Conservation (phyloP, 2,888 invertebrate genomes). For the Nomada ruficornis region DNA sequence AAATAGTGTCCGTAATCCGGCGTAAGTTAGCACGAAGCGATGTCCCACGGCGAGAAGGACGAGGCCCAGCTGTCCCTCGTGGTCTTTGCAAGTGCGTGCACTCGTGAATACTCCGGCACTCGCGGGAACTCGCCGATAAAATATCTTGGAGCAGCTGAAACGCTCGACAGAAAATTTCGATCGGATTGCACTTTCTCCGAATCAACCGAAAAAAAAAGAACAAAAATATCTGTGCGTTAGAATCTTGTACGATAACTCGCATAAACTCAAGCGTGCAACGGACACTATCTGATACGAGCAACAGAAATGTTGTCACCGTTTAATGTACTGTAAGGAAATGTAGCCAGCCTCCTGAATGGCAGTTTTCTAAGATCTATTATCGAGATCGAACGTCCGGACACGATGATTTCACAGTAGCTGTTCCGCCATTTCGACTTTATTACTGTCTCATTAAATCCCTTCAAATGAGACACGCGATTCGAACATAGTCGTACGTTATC, state of each 20-base stretch:
- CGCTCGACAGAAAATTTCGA: constrained; percentile 36
- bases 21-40: constrained; percentile 78
- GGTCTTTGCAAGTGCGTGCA: constrained; percentile 51
- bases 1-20: constrained; percentile 77
- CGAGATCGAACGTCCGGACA: neutral
- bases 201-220: neutral
- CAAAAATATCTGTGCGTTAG: too few relatives aligned
- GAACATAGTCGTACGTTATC: constrained; percentile 10
- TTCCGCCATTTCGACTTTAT: neutral
- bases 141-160: constrained; percentile 2
- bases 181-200: constrained; percentile 1
- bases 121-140: constrained; percentile 30
- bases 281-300: too few relatives aligned
- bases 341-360: too few relatives aligned
- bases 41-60: constrained; percentile 79
- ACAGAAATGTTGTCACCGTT: too few relatives aligned
- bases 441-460: constrained; percentile 14
- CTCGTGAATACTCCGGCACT: constrained; percentile 39
- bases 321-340: too few relatives aligned
- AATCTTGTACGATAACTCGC: too few relatives aligned
- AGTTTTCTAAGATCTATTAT: too few relatives aligned
- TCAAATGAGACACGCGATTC: neutral
- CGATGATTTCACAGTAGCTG: neutral
- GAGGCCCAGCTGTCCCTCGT: constrained; percentile 46
- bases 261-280: neutral